phyloP scores from a whole-genome alignment of 2,888 invertebrate genomes.

The Heliconius aoede region DNA sequence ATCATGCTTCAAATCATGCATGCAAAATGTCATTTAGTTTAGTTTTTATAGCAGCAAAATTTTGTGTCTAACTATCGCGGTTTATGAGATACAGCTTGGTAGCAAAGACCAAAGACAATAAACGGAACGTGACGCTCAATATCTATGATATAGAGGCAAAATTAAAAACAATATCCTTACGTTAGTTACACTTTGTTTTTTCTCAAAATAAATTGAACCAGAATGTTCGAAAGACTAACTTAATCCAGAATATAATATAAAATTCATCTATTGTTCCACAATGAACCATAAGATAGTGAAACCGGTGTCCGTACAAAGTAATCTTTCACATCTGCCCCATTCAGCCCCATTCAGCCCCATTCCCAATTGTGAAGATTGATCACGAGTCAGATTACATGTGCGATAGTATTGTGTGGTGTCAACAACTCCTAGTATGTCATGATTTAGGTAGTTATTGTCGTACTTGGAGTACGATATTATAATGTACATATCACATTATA shows the following conservation, averaged over 20 bases:
- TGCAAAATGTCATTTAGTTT: too few species aligned
- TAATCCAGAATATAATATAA: slow-evolving; percentile 9
- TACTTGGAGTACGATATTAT: slow-evolving; percentile 9
- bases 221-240: background rate
- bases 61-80: too few species aligned
- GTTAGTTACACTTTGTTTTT: too few species aligned
- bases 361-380: slow-evolving; percentile 53
- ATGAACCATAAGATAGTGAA: slow-evolving; percentile 34
- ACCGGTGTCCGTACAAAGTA: slow-evolving; percentile 41
- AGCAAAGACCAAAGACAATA: too few species aligned
- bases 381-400: slow-evolving; percentile 53
- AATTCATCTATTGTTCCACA: slow-evolving; percentile 12
- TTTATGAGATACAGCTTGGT: too few species aligned
- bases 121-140: too few species aligned
- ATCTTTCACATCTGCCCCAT: slow-evolving; percentile 51
- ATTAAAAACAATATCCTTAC: too few species aligned
- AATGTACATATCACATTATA: too few species aligned
- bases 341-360: slow-evolving; percentile 47
- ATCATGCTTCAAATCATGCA: too few species aligned
- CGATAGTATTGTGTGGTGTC: slow-evolving; percentile 51
- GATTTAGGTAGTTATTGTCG: slow-evolving; percentile 11
- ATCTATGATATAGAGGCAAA: too few species aligned
- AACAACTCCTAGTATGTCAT: slow-evolving; percentile 40
- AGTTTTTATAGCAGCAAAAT: too few species aligned
- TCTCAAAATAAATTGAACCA: too few species aligned